Conservation (phyloP, 2,113 vertebrate genomes). For the Tetrao urogallus region DNA sequence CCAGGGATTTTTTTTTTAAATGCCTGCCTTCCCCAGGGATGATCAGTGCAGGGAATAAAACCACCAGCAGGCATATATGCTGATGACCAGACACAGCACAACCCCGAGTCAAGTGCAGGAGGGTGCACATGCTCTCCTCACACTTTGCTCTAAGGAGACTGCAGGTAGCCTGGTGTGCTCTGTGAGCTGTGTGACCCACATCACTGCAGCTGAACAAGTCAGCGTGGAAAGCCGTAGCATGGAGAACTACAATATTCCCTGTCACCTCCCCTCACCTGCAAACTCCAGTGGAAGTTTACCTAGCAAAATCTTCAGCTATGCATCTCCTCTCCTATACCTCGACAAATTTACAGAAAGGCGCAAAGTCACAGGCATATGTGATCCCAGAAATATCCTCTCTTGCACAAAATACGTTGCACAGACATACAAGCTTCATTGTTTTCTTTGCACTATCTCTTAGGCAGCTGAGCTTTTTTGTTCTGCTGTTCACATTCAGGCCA, state of each 20-base stretch:
- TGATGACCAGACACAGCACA: background rate
- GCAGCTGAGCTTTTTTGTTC: background rate
- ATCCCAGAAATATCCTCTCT: background rate
- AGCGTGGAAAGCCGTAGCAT: background rate
- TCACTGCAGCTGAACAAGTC: fast-evolving
- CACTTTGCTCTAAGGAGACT: background rate
- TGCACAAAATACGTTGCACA: background rate
- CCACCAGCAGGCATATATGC: background rate
- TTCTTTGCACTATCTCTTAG: background rate
- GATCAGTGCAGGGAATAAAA: background rate
- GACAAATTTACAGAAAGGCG: background rate
- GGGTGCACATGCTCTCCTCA: background rate
- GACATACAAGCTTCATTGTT: background rate
- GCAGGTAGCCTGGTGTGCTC: background rate
- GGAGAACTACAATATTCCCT: background rate
- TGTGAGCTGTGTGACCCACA: background rate
- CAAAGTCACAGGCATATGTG: fast-evolving
- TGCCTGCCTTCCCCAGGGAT: background rate
- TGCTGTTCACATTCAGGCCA: background rate
- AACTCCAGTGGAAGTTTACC: background rate
- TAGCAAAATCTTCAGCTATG: background rate
- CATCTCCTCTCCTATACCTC: background rate
- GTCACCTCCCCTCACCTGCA: background rate
- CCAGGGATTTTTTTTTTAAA: background rate
- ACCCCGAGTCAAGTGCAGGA: background rate